These are phyloP conservation scores for Eupithecia tripunctaria DNA, from an alignment of 2,888 invertebrate species.

Conservation along the genomic window DNA sequence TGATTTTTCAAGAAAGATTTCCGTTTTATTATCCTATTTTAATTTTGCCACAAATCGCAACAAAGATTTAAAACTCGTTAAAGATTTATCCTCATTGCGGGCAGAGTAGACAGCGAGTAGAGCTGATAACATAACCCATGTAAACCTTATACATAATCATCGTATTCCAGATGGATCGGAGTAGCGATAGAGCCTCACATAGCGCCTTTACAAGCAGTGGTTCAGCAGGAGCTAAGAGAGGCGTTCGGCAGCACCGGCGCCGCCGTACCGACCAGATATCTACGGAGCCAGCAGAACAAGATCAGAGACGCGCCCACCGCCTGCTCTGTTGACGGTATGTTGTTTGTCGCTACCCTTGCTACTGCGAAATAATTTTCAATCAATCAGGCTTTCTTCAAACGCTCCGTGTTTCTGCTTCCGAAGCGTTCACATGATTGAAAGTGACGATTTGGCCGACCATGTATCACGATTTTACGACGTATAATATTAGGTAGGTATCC, in stretches of 20 bases:
- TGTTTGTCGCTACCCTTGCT: neutral
- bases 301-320: conserved; percentile 81
- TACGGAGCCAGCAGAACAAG: conserved; percentile 92
- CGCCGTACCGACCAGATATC: conserved; percentile 88
- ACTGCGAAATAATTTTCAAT: too few species aligned
- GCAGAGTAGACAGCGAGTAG: too few species aligned
- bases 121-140: neutral
- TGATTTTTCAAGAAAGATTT: neutral
- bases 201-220: conserved; percentile 93
- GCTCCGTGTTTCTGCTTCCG: too few species aligned
- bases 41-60: too few species aligned
- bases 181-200: conserved; percentile 93
- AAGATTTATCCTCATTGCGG: neutral
- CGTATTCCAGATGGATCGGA: conserved; percentile 89
- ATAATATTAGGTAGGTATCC: too few species aligned
- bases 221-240: conserved; percentile 93
- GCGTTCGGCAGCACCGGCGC: conserved; percentile 91
- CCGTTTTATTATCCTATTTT: too few species aligned
- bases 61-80: neutral
- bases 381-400: too few species aligned
- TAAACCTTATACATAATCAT: neutral
- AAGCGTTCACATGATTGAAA: too few species aligned
- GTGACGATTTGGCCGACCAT: too few species aligned
- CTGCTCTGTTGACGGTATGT: conserved; percentile 79
- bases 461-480: too few species aligned